Base-by-base conservation (phyloP, 1,140 invertebrate genomes). In the Calycopis cecrops region DNA sequence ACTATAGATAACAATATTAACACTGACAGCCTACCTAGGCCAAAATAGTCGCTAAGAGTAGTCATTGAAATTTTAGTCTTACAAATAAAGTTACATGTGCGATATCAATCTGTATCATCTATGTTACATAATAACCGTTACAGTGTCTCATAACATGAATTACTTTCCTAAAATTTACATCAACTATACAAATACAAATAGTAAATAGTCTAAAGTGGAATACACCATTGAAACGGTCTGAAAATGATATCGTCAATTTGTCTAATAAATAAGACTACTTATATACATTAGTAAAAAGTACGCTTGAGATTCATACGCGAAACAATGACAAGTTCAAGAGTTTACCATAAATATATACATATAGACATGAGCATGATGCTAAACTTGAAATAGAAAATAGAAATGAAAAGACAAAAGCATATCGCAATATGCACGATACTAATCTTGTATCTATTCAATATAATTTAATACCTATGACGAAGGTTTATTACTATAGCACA, bases 251-350 rank as follows among this genome's bases (percentile, higher is more conserved):
- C 40, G 40, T 53, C 52, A 28, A 53, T 28, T 53, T 44, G 33
- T 53, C 33, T 53, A 42, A 53, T 40, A 53, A 42, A 53, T 44
- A 44, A 53, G 40, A 44, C 40, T 44, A 44, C 40, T 16, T 44
- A 44, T 44, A 44, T 44, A 44, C 40, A 17, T 37, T 53, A 53
- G 37, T 53, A 38, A 40, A n/a, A 28, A 53, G 52, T 53, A 53
- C 52, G 28, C 34, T 14, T 53, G 52, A 53, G 52, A 53, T 53
- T 53, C 52, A 53, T 44, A 53, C n/a, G 8, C 37, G 42, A 51
- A 37, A 51, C 33, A 33, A 21, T 34, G 48, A 50, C 48, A 11
- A 35, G 48, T 16, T 21, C 21, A 35, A 34, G 21, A 28, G 21
- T 28, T 28, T 28, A 6, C 21, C 6, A 28, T 28, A 28, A 40